These are phyloP conservation scores for Hemithea aestivaria DNA, from an alignment of 2,888 invertebrate genomes.

Conservation along the genomic window DNA sequence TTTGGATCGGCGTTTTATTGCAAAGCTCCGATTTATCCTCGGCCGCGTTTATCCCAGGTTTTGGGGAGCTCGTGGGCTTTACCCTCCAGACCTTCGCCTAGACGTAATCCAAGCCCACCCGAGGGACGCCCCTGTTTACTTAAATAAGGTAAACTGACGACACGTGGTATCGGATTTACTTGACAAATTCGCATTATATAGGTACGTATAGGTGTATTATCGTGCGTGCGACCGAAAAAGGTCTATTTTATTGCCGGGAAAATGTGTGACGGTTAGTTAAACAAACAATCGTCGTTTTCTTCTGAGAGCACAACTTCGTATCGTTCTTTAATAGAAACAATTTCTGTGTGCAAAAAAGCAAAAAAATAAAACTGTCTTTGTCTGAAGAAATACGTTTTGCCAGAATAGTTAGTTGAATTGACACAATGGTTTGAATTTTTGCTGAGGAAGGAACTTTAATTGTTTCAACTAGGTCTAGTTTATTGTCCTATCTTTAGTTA, in stretches of 20 bases:
- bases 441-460: conserved; percentile 17
- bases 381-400: conserved; percentile 35
- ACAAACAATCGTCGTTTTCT: conserved; percentile 57
- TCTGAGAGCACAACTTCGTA: conserved; percentile 53
- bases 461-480: conserved; percentile 15
- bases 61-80: conserved; percentile 38
- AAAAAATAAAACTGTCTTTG: conserved; percentile 28
- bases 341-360: conserved; percentile 29
- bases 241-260: conserved; percentile 56
- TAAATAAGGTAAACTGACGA: conserved; percentile 57
- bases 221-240: conserved; percentile 53
- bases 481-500: conserved; percentile 8
- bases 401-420: conserved; percentile 35
- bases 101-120: conserved; percentile 43
- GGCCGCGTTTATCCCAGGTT: conserved; percentile 46
- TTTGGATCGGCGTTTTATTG: conserved; percentile 43
- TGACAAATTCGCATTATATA: conserved; percentile 66
- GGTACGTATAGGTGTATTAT: conserved; percentile 34
- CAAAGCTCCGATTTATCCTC: conserved; percentile 39
- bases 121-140: conserved; percentile 47
- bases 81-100: conserved; percentile 27
- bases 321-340: conserved; percentile 43
- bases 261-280: conserved; percentile 61
- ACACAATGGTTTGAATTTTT: conserved; percentile 28
- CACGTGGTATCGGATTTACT: conserved; percentile 60